These are phyloP conservation scores for Proctacanthus coquilletti DNA, from an alignment of 1,140 invertebrate genomes.

Conservation along the genomic window DNA sequence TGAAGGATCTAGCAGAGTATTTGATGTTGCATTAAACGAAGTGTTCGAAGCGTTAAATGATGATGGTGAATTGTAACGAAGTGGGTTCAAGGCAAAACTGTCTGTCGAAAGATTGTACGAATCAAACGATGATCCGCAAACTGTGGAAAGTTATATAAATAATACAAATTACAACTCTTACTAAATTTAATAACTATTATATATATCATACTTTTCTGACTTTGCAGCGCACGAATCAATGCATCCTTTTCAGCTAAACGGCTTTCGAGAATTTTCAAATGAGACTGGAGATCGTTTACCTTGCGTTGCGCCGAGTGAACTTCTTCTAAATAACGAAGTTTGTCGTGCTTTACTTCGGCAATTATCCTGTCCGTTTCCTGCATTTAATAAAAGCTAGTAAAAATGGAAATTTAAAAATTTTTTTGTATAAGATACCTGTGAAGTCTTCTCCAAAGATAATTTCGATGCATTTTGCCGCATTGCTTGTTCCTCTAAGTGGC, in stretches of 20 bases:
- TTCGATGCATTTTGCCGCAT: conserved; percentile 53
- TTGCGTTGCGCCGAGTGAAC: conserved; percentile 70
- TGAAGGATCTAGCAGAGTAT: no score
- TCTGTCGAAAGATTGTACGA: conserved; percentile 3
- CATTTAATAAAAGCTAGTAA: no score
- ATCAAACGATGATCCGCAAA: conserved; percentile 6
- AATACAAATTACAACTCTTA: neutral
- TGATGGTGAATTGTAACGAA: conserved; percentile 3
- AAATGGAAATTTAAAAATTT: conserved; percentile 46
- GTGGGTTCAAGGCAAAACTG: conserved; percentile 2
- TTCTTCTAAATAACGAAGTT: conserved; percentile 75
- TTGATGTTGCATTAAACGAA: conserved; percentile 4
- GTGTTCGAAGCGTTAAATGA: conserved; percentile 6
- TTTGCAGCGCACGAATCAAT: conserved; percentile 3
- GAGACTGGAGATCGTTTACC: conserved; percentile 63
- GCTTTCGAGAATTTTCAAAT: conserved; percentile 7
- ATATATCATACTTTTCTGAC: conserved; percentile 6
- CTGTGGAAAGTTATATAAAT: conserved; percentile 1
- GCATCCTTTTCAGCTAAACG: conserved; percentile 7
- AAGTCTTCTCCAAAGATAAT: conserved; percentile 1
- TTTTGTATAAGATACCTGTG: conserved; percentile 52
- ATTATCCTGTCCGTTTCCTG: conserved; percentile 77
- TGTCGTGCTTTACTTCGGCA: conserved; percentile 69
- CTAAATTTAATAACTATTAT: neutral
- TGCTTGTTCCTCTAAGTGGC: conserved; percentile 72